These are phyloP conservation scores for Sander vitreus DNA, from an alignment of 2,113 vertebrate species.

Conservation along the genomic window DNA sequence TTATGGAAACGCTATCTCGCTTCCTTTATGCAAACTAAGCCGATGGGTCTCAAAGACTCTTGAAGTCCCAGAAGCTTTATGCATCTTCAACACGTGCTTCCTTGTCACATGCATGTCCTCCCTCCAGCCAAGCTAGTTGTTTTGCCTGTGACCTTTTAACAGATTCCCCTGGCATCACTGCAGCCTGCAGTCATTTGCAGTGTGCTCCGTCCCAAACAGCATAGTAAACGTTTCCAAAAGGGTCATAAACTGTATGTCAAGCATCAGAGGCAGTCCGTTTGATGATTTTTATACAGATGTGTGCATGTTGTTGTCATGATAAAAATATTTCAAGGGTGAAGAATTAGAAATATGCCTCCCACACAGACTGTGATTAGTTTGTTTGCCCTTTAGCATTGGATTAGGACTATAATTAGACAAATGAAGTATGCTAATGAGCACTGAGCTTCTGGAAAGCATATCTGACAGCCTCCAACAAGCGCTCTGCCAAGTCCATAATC, in stretches of 20 bases:
- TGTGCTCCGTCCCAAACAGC: conserved; percentile 71
- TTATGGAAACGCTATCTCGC: conserved; percentile 11
- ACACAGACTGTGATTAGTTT: conserved; percentile 64
- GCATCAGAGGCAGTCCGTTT: conserved; percentile 36
- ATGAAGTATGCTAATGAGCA: conserved; percentile 79
- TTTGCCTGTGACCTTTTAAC: conserved; percentile 81
- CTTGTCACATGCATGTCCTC: conserved; percentile 68
- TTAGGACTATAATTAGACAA: conserved; percentile 79
- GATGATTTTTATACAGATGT: conserved; percentile 43
- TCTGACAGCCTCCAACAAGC: conserved; percentile 68
- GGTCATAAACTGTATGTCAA: conserved; percentile 64
- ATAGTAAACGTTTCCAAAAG: conserved; percentile 76
- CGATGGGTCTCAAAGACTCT: conserved; percentile 49
- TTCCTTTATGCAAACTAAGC: conserved; percentile 46
- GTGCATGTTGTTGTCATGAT: conserved; percentile 42
- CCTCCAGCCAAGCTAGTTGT: conserved; percentile 73
- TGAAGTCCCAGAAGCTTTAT: conserved; percentile 52
- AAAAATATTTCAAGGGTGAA: conserved; percentile 48
- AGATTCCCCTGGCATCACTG: conserved; percentile 74
- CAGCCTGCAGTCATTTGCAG: conserved; percentile 79
- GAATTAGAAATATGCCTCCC: conserved; percentile 43
- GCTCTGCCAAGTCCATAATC: conserved; percentile 74
- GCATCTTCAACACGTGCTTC: conserved; percentile 67
- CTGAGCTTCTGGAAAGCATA: conserved; percentile 77
- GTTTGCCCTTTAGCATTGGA: conserved; percentile 77